phyloP scores from a whole-genome alignment of 2,113 vertebrate genomes.

The Limanda limanda region DNA sequence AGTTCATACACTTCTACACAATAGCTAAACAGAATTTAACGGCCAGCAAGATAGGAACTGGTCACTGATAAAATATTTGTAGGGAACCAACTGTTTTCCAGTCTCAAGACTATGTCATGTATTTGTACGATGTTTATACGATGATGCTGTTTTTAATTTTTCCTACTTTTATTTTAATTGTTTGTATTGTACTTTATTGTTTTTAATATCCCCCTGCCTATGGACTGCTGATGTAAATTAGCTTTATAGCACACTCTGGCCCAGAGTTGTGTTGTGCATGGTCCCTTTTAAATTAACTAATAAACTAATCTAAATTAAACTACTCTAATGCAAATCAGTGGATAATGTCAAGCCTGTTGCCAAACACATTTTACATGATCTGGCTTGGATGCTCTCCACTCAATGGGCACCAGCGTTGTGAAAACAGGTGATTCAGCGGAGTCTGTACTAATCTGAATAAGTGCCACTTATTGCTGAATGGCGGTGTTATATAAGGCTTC shows the following conservation, averaged over 20 bases:
- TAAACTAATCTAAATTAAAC: constrained; percentile 3
- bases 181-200: neutral
- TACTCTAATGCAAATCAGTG: constrained; percentile 34
- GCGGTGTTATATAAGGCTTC: constrained; percentile 70
- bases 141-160: no score
- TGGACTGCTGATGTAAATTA: neutral
- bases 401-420: constrained; percentile 45
- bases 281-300: neutral
- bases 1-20: no score
- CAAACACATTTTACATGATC: constrained; percentile 12
- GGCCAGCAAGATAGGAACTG: no score
- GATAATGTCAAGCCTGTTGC: constrained; percentile 48
- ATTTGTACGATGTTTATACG: no score
- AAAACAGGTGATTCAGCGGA: constrained; percentile 75
- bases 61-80: no score
- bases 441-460: constrained; percentile 75
- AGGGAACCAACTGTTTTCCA: no score
- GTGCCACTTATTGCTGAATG: constrained; percentile 80
- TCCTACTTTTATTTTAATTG: neutral
- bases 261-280: neutral
- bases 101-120: no score
- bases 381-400: constrained; percentile 35
- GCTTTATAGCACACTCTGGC: neutral
- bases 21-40: no score
- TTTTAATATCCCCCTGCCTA: neutral